Evolutionary conservation across 92 coral and sea anemone species (phyloP).

Genomic region (Blastomussa wellsi): DNA sequence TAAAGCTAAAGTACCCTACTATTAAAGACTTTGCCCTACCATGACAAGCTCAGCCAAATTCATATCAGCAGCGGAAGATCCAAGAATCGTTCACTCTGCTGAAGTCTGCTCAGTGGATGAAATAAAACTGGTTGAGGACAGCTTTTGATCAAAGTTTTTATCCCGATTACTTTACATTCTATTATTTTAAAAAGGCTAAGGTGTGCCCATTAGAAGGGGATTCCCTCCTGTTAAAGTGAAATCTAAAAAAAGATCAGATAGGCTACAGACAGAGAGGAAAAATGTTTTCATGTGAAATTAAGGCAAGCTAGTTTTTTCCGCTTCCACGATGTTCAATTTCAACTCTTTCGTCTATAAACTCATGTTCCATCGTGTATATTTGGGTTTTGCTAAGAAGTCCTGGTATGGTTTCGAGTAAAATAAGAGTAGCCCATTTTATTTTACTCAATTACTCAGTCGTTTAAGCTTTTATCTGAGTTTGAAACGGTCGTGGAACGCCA

Average conservation of each 20-base stretch:
- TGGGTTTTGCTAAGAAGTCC: not conserved
- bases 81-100: not conserved
- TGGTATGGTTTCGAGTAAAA: not conserved
- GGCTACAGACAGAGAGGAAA: not conserved
- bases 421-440: not conserved
- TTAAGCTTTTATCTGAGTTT: constrained; percentile 4
- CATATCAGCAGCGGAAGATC: not conserved
- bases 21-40: not conserved
- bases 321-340: not conserved
- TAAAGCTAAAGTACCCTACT: not conserved
- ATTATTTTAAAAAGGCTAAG: too few relatives aligned
- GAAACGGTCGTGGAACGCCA: constrained; percentile 12
- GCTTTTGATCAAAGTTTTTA: not conserved
- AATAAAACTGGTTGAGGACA: not conserved
- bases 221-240: not conserved
- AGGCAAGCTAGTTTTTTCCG: not conserved
- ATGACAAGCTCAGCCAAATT: not conserved
- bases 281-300: not conserved
- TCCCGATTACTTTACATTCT: not conserved
- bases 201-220: too few relatives aligned
- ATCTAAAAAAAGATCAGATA: not conserved
- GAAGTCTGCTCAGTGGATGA: not conserved
- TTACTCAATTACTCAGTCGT: constrained; percentile 3
- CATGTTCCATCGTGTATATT: too few relatives aligned
- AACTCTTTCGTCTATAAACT: not conserved